Conservation (phyloP, 2,797 vertebrate species). For the Cyclura pinguis region DNA sequence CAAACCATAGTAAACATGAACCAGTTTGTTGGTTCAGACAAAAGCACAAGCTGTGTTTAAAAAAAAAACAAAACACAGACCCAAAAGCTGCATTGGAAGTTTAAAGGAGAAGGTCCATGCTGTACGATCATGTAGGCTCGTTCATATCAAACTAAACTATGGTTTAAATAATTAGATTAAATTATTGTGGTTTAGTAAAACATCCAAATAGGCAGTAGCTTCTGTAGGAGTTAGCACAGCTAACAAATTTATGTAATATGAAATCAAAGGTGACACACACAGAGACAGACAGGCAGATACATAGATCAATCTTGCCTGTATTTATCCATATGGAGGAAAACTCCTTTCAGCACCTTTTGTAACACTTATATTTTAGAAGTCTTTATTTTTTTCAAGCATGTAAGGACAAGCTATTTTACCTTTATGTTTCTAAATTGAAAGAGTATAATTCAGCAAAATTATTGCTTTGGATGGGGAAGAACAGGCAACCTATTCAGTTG, state of each 20-base stretch:
- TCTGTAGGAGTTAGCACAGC: background rate
- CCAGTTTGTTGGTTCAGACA: background rate
- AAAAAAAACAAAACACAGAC: background rate
- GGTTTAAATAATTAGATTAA: background rate
- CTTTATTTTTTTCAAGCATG: conserved; percentile 24
- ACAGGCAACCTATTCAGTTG: background rate
- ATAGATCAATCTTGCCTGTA: background rate
- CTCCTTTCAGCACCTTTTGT: background rate
- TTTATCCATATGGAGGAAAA: background rate
- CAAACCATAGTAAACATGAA: background rate
- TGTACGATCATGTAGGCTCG: background rate
- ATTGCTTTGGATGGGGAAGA: conserved; percentile 33
- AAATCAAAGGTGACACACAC: background rate
- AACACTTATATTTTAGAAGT: background rate
- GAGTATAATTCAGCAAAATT: conserved; percentile 11
- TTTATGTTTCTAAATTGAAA: background rate
- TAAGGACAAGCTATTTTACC: conserved; percentile 2
- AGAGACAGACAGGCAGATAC: too few species aligned
- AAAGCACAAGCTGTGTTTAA: background rate
- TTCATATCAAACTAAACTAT: background rate
- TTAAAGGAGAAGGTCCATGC: background rate
- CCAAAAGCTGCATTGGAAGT: background rate
- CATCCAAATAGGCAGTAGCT: too few species aligned
- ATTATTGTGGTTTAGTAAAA: too few species aligned
- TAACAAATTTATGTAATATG: background rate